Evolutionary conservation across 1,140 invertebrate genomes (phyloP).

Genomic region (Eupristina koningsbergeri): DNA sequence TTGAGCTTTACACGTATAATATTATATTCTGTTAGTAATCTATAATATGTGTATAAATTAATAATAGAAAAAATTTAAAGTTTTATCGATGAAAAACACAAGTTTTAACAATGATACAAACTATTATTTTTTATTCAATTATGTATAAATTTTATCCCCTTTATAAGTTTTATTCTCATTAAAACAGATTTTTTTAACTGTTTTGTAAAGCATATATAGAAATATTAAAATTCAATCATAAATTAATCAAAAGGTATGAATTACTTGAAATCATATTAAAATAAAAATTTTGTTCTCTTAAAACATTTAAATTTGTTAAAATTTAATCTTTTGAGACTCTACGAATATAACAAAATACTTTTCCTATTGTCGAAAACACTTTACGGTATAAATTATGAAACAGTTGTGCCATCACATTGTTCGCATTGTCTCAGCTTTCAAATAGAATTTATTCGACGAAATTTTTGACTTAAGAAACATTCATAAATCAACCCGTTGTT

Average conservation of each 20-base stretch:
- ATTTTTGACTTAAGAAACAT: not conserved
- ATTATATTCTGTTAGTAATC: no score
- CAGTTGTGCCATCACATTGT: not conserved
- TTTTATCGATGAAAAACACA: no score
- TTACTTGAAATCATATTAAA: not conserved
- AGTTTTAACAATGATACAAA: no score
- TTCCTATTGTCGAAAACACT: not conserved
- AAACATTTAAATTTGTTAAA: not conserved
- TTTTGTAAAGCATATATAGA: no score
- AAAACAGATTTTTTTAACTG: no score
- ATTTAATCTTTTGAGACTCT: not conserved
- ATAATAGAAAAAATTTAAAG: no score
- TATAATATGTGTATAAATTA: no score
- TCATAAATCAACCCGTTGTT: not conserved
- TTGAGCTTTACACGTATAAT: no score
- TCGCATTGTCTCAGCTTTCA: not conserved
- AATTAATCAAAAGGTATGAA: not conserved
- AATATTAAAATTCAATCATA: no score
- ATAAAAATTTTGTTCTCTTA: not conserved
- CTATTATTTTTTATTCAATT: no score
- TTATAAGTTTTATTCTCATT: no score
- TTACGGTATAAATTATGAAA: not conserved
- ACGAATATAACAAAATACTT: not conserved
- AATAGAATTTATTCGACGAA: not conserved
- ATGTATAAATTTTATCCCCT: no score